phyloP scores from a whole-genome alignment of 1,140 invertebrate species.

The Paraescarpia echinospica region DNA sequence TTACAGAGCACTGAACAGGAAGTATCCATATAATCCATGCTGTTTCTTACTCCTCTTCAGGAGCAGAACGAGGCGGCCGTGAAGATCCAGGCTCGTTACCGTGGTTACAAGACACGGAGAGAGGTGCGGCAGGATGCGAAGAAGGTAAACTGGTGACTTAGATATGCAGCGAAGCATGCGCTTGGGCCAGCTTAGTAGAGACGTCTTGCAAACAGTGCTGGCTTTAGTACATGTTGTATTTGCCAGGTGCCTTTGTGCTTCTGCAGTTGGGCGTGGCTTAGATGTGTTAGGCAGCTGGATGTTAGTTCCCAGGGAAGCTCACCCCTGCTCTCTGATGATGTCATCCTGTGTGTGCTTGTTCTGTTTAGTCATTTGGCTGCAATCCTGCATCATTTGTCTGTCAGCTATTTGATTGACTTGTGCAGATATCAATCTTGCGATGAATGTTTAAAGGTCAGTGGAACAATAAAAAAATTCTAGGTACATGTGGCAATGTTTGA shows the following conservation, averaged over 20 bases:
- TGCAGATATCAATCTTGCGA: no score
- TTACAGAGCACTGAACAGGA: no score
- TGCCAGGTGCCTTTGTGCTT: neutral
- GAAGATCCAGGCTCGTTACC: constrained; percentile 17
- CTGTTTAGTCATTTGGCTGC: neutral
- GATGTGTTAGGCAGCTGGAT: neutral
- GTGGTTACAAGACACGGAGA: constrained; percentile 20
- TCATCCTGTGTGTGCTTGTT: neutral
- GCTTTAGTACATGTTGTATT: neutral
- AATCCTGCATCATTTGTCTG: neutral
- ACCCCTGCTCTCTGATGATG: neutral
- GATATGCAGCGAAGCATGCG: neutral
- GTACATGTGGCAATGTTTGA: no score
- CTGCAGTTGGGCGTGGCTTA: neutral
- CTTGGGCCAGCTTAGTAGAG: neutral
- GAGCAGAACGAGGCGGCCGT: constrained; percentile 15
- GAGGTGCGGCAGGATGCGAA: neutral
- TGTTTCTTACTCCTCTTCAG: neutral
- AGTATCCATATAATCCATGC: neutral
- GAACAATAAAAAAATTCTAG: no score
- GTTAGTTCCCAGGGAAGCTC: no score
- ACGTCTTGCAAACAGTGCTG: neutral
- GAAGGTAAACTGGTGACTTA: neutral
- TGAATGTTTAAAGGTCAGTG: no score
- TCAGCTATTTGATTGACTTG: neutral